Percentiles rank a stretch among this genome's conserved stretches.
These are phyloP conservation scores for Apamea monoglypha DNA, from an alignment of 2,888 invertebrate species.

Conservation along the genomic window DNA sequence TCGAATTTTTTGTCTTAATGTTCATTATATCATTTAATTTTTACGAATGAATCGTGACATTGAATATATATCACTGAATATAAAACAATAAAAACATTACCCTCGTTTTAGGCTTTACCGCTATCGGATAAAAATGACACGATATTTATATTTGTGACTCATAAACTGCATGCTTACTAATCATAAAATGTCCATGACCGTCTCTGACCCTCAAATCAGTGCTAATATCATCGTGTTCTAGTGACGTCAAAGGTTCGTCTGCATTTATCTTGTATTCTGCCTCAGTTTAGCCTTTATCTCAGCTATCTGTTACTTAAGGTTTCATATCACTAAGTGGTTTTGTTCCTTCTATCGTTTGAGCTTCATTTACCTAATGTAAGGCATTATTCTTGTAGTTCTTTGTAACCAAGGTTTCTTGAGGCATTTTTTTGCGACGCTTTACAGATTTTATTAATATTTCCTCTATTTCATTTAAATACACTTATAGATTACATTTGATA, in stretches of 20 bases:
- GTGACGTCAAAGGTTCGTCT: slow-evolving; percentile 36
- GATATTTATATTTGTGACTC: background rate
- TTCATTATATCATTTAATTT: background rate
- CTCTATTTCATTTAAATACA: background rate
- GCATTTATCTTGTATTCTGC: slow-evolving; percentile 41
- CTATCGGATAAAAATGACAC: background rate
- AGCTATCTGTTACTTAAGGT: slow-evolving; percentile 47
- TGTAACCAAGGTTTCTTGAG: background rate
- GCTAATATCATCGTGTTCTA: slow-evolving; percentile 19
- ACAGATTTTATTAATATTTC: background rate
- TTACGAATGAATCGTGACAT: background rate
- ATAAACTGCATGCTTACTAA: background rate
- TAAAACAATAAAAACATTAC: background rate
- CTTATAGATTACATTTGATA: background rate
- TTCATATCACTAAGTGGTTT: slow-evolving; percentile 56
- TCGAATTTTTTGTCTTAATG: too few relatives aligned
- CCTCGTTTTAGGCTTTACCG: background rate
- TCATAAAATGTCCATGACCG: background rate
- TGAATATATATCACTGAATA: background rate
- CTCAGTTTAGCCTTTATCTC: slow-evolving; percentile 41
- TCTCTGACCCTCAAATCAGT: slow-evolving; percentile 37
- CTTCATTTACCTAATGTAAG: slow-evolving; percentile 39
- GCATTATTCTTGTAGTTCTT: slow-evolving; percentile 31
- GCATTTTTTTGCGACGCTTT: background rate
- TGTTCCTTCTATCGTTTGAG: slow-evolving; percentile 25